Evolutionary conservation across 2,888 invertebrate genomes (phyloP).

Genomic region (Flexamia atlantica): DNA sequence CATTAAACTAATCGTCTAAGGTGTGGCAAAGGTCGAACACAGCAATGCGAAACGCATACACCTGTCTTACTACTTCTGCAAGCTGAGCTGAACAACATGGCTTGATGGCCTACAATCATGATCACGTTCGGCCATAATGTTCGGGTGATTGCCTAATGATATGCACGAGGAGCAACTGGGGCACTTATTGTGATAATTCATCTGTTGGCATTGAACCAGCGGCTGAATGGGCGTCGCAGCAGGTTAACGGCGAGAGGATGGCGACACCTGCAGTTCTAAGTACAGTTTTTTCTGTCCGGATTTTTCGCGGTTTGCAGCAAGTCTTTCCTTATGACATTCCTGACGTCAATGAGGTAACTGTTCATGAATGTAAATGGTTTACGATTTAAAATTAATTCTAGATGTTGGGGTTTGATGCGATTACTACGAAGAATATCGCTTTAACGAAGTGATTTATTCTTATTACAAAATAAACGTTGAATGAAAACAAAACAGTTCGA

Average conservation of each 20-base stretch:
- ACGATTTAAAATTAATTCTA: too few species aligned
- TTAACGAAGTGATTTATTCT: too few species aligned
- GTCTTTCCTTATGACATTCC: too few species aligned
- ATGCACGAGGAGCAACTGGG: constrained; percentile 19
- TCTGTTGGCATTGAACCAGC: constrained; percentile 6
- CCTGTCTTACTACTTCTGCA: neutral
- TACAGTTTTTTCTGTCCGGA: neutral
- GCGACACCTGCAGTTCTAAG: neutral
- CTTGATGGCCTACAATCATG: constrained; percentile 9
- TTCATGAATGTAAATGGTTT: too few species aligned
- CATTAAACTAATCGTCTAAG: neutral
- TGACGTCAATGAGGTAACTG: too few species aligned
- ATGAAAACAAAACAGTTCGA: too few species aligned
- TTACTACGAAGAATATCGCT: too few species aligned
- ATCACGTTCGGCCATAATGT: neutral
- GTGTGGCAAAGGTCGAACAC: constrained; percentile 14
- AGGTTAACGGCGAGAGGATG: neutral
- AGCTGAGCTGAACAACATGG: neutral
- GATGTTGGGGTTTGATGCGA: too few species aligned
- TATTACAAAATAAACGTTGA: too few species aligned
- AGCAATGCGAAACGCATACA: constrained; percentile 9
- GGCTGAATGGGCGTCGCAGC: neutral
- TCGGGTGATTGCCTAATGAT: neutral
- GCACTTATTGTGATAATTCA: constrained; percentile 2
- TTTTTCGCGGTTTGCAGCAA: too few species aligned